These are phyloP conservation scores for Strigamia crassipes DNA, from an alignment of 2,888 invertebrate species.

Conservation along the genomic window DNA sequence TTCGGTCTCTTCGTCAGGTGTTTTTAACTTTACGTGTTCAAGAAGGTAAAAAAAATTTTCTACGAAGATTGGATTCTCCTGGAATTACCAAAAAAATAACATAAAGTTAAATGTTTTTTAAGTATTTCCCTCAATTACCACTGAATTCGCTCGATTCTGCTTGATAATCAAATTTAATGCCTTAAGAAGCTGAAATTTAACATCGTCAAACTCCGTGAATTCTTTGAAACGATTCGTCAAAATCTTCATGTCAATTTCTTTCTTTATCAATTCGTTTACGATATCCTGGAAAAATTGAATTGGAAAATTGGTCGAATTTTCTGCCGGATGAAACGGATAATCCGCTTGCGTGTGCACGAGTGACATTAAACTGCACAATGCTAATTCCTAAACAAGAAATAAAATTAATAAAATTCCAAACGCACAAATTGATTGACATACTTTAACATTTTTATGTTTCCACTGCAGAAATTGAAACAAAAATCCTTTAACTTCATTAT, in stretches of 20 bases:
- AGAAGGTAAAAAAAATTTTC: conserved; percentile 1
- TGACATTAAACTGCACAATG: conserved; percentile 74
- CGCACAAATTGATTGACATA: conserved; percentile 60
- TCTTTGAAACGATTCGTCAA: conserved; percentile 74
- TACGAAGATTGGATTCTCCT: neutral
- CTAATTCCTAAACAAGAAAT: conserved; percentile 65
- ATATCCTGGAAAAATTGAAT: conserved; percentile 70
- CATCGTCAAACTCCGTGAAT: conserved; percentile 74
- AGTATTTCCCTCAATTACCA: conserved; percentile 59
- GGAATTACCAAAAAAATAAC: conserved; percentile 63
- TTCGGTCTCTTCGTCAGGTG: neutral
- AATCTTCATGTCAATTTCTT: conserved; percentile 66
- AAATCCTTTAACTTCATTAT: conserved; percentile 68
- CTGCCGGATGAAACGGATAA: conserved; percentile 66
- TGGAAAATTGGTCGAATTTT: conserved; percentile 69
- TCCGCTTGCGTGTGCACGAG: conserved; percentile 74
- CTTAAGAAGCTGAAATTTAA: conserved; percentile 74
- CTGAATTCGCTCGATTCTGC: conserved; percentile 58
- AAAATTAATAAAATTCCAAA: conserved; percentile 71
- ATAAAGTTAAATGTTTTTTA: conserved; percentile 62
- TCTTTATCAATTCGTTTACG: conserved; percentile 68
- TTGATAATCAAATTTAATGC: conserved; percentile 62
- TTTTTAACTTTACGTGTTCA: neutral
- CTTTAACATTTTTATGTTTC: neutral
- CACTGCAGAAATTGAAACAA: conserved; percentile 66